These are phyloP conservation scores for Platysternon megacephalum DNA, from an alignment of 2,113 vertebrate genomes.

Conservation along the genomic window DNA sequence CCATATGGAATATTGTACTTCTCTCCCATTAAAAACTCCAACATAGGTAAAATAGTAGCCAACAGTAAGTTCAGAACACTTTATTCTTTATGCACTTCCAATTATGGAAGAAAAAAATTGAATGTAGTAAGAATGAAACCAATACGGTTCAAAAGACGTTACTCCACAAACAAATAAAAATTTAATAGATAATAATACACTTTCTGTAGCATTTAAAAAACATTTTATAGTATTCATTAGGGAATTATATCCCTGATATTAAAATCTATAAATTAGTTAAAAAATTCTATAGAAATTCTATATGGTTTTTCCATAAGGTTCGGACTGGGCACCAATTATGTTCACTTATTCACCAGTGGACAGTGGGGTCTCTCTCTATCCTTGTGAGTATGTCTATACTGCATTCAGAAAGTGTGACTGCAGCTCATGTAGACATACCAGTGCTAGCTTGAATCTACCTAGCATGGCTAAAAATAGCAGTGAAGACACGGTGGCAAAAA, in stretches of 20 bases:
- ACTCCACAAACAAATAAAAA: neutral
- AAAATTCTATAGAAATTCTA: neutral
- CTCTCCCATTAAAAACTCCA: neutral
- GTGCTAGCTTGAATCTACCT: too few relatives aligned
- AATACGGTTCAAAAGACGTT: conserved; percentile 1
- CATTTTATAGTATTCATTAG: neutral
- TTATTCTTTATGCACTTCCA: neutral
- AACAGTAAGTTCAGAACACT: conserved; percentile 17
- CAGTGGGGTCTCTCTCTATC: too few relatives aligned
- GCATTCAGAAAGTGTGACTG: too few relatives aligned
- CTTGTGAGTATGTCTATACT: too few relatives aligned
- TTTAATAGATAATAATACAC: neutral
- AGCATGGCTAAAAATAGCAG: too few relatives aligned
- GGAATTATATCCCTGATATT: neutral
- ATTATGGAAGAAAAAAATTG: neutral
- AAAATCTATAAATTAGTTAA: neutral
- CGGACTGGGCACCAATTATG: neutral
- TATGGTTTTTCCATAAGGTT: neutral
- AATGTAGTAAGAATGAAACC: conserved; percentile 20
- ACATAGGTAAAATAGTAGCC: conserved; percentile 22
- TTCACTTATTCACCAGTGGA: too few relatives aligned
- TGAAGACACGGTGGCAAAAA: too few relatives aligned
- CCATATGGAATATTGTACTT: conserved; percentile 7
- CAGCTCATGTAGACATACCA: too few relatives aligned
- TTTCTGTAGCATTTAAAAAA: neutral